phyloP scores from a whole-genome alignment of 2,888 invertebrate species.

The Branchipolynoe longqiensis region DNA sequence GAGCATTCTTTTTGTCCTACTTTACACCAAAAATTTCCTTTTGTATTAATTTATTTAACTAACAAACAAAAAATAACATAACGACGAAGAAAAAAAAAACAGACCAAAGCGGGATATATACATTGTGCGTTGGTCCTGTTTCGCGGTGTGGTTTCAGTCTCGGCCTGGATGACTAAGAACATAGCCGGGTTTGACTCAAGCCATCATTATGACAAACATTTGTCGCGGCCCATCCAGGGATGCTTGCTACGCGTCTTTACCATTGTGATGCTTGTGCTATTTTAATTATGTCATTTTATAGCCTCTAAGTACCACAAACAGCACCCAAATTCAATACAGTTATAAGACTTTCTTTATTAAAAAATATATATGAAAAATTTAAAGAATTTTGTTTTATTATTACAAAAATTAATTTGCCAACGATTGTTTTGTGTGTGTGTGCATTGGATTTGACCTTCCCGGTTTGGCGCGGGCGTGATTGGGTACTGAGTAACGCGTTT shows the following conservation, averaged over 20 bases:
- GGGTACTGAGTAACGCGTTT: slow-evolving; percentile 25
- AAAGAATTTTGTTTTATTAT: too few relatives aligned
- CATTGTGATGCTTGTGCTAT: slow-evolving; percentile 29
- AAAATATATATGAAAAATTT: too few relatives aligned
- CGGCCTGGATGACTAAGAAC: too few relatives aligned
- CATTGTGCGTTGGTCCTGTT: slow-evolving; percentile 27
- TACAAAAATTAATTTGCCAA: too few relatives aligned
- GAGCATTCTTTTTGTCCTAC: too few relatives aligned
- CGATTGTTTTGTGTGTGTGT: too few relatives aligned
- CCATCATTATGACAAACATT: slow-evolving; percentile 35
- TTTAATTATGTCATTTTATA: slow-evolving; percentile 28
- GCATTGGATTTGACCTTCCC: slow-evolving; percentile 51
- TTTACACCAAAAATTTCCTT: too few relatives aligned
- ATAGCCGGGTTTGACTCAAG: too few relatives aligned
- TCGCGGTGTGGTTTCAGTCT: slow-evolving; percentile 2
- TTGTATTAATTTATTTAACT: too few relatives aligned
- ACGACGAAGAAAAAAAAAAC: not conserved
- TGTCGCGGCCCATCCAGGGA: not conserved
- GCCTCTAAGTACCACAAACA: not conserved
- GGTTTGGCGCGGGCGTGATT: slow-evolving; percentile 12
- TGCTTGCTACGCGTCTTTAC: not conserved
- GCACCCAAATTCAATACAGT: not conserved
- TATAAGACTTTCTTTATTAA: not conserved
- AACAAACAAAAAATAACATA: too few relatives aligned
- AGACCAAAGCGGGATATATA: slow-evolving; percentile 2